These are phyloP conservation scores for Paedocypris micromegethes DNA, from an alignment of 2,797 vertebrate species.

Conservation along the genomic window DNA sequence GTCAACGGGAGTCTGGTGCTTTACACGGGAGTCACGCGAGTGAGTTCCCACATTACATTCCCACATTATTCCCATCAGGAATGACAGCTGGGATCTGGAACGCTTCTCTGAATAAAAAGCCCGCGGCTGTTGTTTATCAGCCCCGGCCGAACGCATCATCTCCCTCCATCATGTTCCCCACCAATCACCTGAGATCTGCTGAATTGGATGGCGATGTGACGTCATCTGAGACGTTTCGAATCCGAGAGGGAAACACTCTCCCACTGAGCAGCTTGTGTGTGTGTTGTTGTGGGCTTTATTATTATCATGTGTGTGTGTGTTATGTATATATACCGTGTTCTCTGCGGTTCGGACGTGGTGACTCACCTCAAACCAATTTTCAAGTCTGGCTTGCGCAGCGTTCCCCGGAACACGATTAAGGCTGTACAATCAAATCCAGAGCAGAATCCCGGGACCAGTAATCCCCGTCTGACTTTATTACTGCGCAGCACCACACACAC, in stretches of 20 bases:
- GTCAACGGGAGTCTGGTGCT: slow-evolving; percentile 87
- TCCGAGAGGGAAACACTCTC: no score
- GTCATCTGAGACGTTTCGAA: not conserved
- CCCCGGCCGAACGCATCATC: slow-evolving; percentile 5
- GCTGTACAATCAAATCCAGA: no score
- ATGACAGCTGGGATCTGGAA: not conserved
- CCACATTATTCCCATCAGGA: slow-evolving; percentile 1
- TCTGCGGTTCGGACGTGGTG: slow-evolving; percentile 12
- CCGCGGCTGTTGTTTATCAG: not conserved
- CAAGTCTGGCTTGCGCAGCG: not conserved
- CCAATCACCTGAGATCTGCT: slow-evolving; percentile 31
- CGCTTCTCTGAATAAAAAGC: slow-evolving; percentile 5
- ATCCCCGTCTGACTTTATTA: no score
- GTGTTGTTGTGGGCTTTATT: no score
- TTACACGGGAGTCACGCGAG: slow-evolving; percentile 88
- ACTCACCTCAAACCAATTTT: slow-evolving; percentile 4
- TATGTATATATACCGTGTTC: slow-evolving; percentile 5
- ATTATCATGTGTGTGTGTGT: slow-evolving; percentile 9
- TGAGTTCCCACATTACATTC: slow-evolving; percentile 51
- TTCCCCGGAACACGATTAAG: slow-evolving; percentile 13
- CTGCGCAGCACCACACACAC: no score
- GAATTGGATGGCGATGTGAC: slow-evolving; percentile 27
- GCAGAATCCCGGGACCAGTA: no score
- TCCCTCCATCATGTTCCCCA: slow-evolving; percentile 22
- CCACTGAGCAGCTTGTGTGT: no score